Base-by-base conservation (phyloP, 2,113 vertebrate genomes). In the Microcebus griseorufus region DNA sequence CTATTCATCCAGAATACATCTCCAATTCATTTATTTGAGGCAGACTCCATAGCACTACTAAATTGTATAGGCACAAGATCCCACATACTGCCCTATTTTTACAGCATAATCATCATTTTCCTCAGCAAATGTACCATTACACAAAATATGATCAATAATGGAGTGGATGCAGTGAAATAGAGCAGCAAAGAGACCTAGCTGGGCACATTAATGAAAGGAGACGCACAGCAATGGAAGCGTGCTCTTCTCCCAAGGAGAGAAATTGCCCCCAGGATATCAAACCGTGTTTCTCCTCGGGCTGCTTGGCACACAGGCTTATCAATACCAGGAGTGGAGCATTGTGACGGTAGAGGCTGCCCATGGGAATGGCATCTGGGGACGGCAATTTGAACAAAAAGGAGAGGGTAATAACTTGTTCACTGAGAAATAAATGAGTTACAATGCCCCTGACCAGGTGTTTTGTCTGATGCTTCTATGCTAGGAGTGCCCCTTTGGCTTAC, bases 71-170 rank as follows among this genome's bases (percentile, higher is more conserved):
- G 80, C 20, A 53, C 13, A 76, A 80, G 76, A 76, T 85, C 27
- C 32, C 60, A 53, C 13, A 42, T 17, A 34, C 75, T 53, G 51
- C 70, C 64, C 11, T 88, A 25, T 93, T 65, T 90, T 96, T 76
- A 86, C 9, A 93, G 67, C 23, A n/a, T 82, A 82, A 64, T 76
- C 91, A 84, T 93, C 72, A 73, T 90, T 95, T 85, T 76, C n/a
- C 80, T 91, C 80, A 29, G 80, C 53, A 88, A 97, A 60, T 93
- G 29, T 90, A 32, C 80, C 86, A 69, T 97, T 76, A n/a, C 60
- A 64, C 29, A 93, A 84, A 87, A 62, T 62, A 51, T 90, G 88
- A 90, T 93, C 92, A 88, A 75, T 94, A 93, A 88, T 78, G 14
- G 75, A 95, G 80, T 79, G 32, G 58, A 42, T 81, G 9, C 60